Conservation (phyloP, 1,140 invertebrate species). For the Lepidostoma basale region DNA sequence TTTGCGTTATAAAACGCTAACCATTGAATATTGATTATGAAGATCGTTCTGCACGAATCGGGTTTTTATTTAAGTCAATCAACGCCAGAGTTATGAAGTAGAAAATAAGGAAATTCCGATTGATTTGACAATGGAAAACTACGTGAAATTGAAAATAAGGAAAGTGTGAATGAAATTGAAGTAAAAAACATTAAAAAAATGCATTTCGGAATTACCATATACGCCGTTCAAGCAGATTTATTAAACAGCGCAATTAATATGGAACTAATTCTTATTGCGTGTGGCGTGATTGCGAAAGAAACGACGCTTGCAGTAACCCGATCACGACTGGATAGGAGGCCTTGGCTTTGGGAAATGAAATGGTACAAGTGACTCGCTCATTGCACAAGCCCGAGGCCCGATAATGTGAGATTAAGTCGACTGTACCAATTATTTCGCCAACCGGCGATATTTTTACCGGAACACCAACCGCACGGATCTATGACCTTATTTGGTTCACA, state of each 20-base stretch:
- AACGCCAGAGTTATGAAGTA: too few species aligned
- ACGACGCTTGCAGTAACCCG: background rate
- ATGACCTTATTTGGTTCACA: slow-evolving; percentile 3
- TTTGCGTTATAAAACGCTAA: too few species aligned
- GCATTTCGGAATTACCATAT: too few species aligned
- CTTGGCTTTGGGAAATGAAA: slow-evolving; percentile 15
- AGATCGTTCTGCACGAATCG: too few species aligned
- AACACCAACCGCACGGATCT: slow-evolving; percentile 9
- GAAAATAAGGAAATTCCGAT: too few species aligned
- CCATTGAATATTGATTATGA: too few species aligned
- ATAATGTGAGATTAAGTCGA: background rate
- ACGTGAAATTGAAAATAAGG: too few species aligned
- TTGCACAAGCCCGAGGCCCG: background rate
- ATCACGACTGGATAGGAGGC: slow-evolving; percentile 1
- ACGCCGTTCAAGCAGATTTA: too few species aligned
- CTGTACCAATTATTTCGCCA: slow-evolving; percentile 6
- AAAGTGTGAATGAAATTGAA: too few species aligned
- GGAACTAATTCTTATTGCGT: slow-evolving; percentile 9
- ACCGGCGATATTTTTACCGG: slow-evolving; percentile 4
- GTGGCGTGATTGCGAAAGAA: slow-evolving; percentile 8
- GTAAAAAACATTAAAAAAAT: too few species aligned
- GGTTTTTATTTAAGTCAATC: too few species aligned
- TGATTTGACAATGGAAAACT: too few species aligned
- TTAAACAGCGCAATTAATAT: slow-evolving; percentile 4
- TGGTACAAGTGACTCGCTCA: background rate